Evolutionary conservation across 2,888 invertebrate genomes (phyloP).

Genomic region (Dolichomitus sp.): DNA sequence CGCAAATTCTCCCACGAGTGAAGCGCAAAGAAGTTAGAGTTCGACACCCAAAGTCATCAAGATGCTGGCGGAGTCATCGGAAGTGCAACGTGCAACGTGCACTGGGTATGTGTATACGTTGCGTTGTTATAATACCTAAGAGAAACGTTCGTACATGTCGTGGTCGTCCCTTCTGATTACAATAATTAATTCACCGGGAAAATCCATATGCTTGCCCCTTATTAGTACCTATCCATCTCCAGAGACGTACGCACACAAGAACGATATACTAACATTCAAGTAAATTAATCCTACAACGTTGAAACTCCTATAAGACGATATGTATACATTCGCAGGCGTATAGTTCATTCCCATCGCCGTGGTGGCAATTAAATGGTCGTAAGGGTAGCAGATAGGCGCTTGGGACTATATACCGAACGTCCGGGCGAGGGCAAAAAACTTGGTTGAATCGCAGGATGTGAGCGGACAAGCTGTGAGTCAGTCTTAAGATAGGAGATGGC

Average conservation of each 20-base stretch:
- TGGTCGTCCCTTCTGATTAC: slow-evolving; percentile 59
- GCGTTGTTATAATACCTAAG: background rate
- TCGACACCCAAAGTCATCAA: slow-evolving; percentile 13
- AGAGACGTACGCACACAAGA: background rate
- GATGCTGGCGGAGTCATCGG: slow-evolving; percentile 10
- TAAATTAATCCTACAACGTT: slow-evolving; percentile 27
- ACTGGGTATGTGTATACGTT: background rate
- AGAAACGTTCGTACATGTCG: background rate
- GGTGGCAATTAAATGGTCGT: slow-evolving; percentile 65
- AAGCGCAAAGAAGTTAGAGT: background rate
- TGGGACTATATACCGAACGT: slow-evolving; percentile 53
- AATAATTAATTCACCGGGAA: slow-evolving; percentile 67
- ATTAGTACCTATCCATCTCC: slow-evolving; percentile 35
- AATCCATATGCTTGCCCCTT: slow-evolving; percentile 53
- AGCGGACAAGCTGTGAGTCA: slow-evolving; percentile 73
- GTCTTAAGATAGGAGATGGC: slow-evolving; percentile 22
- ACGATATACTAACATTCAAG: slow-evolving; percentile 4
- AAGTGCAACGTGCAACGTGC: slow-evolving; percentile 8
- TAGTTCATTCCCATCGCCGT: slow-evolving; percentile 59
- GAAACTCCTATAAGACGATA: background rate
- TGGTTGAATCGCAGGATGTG: slow-evolving; percentile 85
- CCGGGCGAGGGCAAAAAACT: slow-evolving; percentile 74
- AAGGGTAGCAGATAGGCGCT: slow-evolving; percentile 51
- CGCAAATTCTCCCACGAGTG: slow-evolving; percentile 5
- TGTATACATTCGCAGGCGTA: slow-evolving; percentile 19